Base-by-base conservation (phyloP, 2,797 vertebrate genomes). In the Hypotaenidia okinawae region DNA sequence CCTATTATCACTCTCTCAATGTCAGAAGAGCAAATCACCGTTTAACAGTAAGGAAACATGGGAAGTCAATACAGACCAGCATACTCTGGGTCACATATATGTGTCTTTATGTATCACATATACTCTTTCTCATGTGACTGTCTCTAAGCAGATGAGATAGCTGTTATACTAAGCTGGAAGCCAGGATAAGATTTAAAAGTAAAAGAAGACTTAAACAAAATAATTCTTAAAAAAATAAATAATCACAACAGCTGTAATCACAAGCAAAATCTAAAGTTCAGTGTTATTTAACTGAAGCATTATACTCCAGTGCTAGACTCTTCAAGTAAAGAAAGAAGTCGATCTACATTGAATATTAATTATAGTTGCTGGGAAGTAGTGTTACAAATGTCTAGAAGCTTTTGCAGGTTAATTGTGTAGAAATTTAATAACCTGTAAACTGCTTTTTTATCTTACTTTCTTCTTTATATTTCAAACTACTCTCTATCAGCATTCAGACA, bases 11-110 rank as follows among this genome's bases (percentile, higher is more conserved):
- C 13, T 83, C 35, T 43, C 7, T 61, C 18, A 47, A 11, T 21
- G 10, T 51, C 23, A 64, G 25, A 64, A 57, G 2, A 67, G 5
- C 6, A 58, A 37, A 37, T 11, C 6, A 17, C 7, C 2, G 0
- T 73, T 77, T 37, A 73, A 49, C 37, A 27, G 6, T 10, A 28
- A 70, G 6, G 14, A 39, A 62, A 62, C 11, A 22, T 5, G 3
- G 6, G 52, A 79, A 58, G 32, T 43, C 8, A 79, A 30, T 22
- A 52, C 25, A 52, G 51, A 27, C 25, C 51, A 73, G 1, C 18
- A 9, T 11, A 3, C 16, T 92, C n/a, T 84, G 19, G 30, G 30
- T 47, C 27, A 67, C 25, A 52, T 10, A 45, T 33, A 13, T 32
- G 6, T 52, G 10, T 22, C 13, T 27, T 5, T 19, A 52, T 16